A percentile compares a stretch with the other conserved stretches of the same genome.
phyloP scores from a whole-genome alignment of 2,888 invertebrate species.

The Zygogramma bicolorata region DNA sequence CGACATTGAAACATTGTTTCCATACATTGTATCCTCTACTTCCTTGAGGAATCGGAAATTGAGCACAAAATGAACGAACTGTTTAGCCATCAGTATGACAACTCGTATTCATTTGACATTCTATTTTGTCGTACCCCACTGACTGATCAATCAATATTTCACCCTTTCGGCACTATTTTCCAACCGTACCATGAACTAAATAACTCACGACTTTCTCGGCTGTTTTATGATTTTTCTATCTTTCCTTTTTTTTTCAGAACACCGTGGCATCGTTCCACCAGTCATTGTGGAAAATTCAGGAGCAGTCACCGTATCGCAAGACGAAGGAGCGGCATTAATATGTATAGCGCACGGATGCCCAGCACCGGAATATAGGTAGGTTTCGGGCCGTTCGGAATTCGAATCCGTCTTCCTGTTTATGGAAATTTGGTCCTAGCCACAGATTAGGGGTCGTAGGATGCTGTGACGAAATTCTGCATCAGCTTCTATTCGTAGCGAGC shows the following conservation, averaged over 20 bases:
- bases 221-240: not conserved
- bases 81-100: too few species aligned
- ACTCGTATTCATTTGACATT: too few species aligned
- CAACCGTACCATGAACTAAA: too few species aligned
- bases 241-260: conserved; percentile 69
- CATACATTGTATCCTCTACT: too few species aligned
- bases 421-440: not conserved
- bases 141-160: too few species aligned
- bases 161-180: too few species aligned
- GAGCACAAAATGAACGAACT: too few species aligned
- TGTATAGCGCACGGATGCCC: conserved; percentile 87
- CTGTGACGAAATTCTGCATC: not conserved
- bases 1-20: too few species aligned
- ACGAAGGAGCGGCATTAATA: conserved; percentile 80
- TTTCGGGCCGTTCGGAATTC: not conserved
- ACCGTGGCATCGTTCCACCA: conserved; percentile 79
- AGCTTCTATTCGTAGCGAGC: not conserved
- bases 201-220: not conserved
- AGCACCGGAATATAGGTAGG: conserved; percentile 81
- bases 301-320: conserved; percentile 78
- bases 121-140: too few species aligned
- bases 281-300: conserved; percentile 79
- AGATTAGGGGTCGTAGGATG: not conserved
- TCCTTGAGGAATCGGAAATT: too few species aligned
- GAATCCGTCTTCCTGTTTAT: not conserved